Percentiles rank a stretch among this genome's conserved stretches.
Evolutionary conservation across 2,888 invertebrate species (phyloP).

Genomic region (Drosophila pullipes): DNA sequence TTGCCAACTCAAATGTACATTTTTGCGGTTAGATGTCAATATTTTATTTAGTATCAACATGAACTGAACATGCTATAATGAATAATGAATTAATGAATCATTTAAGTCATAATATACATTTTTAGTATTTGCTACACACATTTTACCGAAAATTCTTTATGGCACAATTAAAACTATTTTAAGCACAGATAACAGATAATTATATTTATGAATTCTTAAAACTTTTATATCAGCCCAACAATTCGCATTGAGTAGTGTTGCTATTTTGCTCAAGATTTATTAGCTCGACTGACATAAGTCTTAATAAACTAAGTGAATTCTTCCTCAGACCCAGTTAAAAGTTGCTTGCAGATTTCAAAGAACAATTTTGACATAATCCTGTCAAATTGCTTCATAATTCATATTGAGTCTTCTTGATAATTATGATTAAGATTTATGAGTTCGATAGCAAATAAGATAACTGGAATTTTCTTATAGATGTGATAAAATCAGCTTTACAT

Average conservation of each 20-base stretch:
- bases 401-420: not conserved
- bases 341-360: not conserved
- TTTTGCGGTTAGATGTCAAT: not conserved
- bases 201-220: not conserved
- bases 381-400: not conserved
- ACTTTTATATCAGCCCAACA: not conserved
- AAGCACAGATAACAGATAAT: not conserved
- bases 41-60: not conserved
- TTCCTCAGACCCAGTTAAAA: not conserved
- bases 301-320: not conserved
- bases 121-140: not conserved
- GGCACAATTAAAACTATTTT: not conserved
- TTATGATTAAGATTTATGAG: not conserved
- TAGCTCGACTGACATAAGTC: not conserved
- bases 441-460: not conserved
- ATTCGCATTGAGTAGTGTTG: not conserved
- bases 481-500: not conserved
- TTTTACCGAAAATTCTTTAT: too few species aligned
- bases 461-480: not conserved
- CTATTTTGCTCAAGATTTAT: not conserved
- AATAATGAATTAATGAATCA: not conserved
- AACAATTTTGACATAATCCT: not conserved
- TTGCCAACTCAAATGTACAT: not conserved
- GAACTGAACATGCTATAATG: not conserved
- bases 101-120: not conserved